Percentiles rank a stretch among this genome's conserved stretches.
These are phyloP conservation scores for Disparrhopalites patrizii DNA, from an alignment of 2,888 invertebrate species.

Conservation along the genomic window DNA sequence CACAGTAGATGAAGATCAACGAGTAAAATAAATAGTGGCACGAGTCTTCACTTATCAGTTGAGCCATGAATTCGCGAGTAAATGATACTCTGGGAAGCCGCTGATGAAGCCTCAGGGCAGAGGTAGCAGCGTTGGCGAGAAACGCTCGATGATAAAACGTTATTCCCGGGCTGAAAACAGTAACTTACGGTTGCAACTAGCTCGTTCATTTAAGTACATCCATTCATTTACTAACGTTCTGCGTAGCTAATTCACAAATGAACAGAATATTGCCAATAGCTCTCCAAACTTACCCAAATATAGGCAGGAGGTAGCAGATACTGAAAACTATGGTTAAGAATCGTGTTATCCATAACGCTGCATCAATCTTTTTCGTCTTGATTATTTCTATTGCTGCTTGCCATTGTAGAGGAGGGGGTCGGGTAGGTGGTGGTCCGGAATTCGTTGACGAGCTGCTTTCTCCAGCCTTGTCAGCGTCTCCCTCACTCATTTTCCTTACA, in stretches of 20 bases:
- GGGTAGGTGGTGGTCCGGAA: slow-evolving; percentile 2
- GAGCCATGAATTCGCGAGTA: slow-evolving; percentile 74
- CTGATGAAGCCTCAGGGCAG: slow-evolving; percentile 91
- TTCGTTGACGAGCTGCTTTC: not conserved
- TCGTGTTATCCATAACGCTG: slow-evolving; percentile 81
- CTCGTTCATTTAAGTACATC: no score
- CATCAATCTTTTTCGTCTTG: slow-evolving; percentile 77
- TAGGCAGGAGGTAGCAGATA: slow-evolving; percentile 76
- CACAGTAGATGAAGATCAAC: slow-evolving; percentile 84
- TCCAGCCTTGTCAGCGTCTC: slow-evolving; percentile 4
- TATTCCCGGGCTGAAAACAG: slow-evolving; percentile 62
- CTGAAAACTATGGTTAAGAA: slow-evolving; percentile 78
- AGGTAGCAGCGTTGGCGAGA: slow-evolving; percentile 88
- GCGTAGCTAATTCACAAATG: no score
- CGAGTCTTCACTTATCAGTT: slow-evolving; percentile 81
- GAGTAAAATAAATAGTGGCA: slow-evolving; percentile 96
- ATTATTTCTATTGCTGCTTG: slow-evolving; percentile 51
- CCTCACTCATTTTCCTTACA: slow-evolving; percentile 22
- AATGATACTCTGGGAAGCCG: slow-evolving; percentile 79
- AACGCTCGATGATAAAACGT: slow-evolving; percentile 88
- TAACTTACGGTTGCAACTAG: no score
- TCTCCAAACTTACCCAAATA: slow-evolving; percentile 78
- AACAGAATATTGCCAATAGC: no score
- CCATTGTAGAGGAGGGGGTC: slow-evolving; percentile 36
- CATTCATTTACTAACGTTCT: no score